Evolutionary conservation across 2,888 invertebrate species (phyloP).

Genomic region (Cheilosia variabilis): DNA sequence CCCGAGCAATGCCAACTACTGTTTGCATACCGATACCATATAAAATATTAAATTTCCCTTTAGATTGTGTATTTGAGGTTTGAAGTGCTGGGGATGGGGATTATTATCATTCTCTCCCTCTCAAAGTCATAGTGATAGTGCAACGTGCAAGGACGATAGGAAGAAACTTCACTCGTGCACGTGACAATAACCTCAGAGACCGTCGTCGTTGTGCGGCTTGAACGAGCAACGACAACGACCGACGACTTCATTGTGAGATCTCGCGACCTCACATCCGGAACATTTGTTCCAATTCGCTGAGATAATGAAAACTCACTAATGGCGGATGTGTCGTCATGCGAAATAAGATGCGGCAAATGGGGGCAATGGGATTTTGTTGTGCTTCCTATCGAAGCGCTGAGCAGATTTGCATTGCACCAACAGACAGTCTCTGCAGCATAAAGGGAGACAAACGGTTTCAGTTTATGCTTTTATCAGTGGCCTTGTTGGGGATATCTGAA

Average conservation of each 20-base stretch:
- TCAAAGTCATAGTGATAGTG: constrained; percentile 38
- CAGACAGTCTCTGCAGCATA: constrained; percentile 34
- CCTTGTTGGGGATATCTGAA: no score
- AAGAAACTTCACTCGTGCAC: constrained; percentile 37
- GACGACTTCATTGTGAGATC: constrained; percentile 30
- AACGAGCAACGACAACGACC: neutral
- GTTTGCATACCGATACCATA: constrained; percentile 64
- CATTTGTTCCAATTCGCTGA: constrained; percentile 69
- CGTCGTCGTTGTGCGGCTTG: constrained; percentile 14
- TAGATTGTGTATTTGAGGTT: constrained; percentile 52
- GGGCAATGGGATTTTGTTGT: constrained; percentile 61
- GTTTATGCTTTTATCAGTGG: neutral
- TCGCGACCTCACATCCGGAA: constrained; percentile 57
- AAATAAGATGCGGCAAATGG: constrained; percentile 57
- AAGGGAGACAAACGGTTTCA: neutral
- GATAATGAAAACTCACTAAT: constrained; percentile 72
- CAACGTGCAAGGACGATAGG: constrained; percentile 30
- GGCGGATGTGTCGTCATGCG: constrained; percentile 64
- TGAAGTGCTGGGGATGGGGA: constrained; percentile 51
- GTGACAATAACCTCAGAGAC: constrained; percentile 58
- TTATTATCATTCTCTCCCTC: constrained; percentile 55
- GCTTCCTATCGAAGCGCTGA: constrained; percentile 26
- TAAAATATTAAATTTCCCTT: constrained; percentile 62
- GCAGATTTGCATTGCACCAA: constrained; percentile 38
- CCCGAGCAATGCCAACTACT: neutral